Percentiles rank a stretch among this genome's conserved stretches.
Evolutionary conservation across 2,113 vertebrate species (phyloP).

Genomic region (Cathartes aura): DNA sequence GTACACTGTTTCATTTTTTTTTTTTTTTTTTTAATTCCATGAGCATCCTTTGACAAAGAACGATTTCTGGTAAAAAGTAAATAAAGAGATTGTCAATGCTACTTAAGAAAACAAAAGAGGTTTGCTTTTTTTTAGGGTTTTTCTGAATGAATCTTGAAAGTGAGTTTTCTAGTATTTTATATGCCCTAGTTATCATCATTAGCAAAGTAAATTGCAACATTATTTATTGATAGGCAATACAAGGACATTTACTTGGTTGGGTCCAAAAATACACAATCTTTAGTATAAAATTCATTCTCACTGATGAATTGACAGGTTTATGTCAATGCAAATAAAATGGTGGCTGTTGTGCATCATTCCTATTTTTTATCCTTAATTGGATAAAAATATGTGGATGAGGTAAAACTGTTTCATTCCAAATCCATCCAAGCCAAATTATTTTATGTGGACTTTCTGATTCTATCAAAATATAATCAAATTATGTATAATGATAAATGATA

Average conservation of each 20-base stretch:
- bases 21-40: background rate
- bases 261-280: background rate
- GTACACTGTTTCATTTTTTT: background rate
- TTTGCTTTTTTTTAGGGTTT: background rate
- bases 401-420: background rate
- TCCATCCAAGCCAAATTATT: background rate
- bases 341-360: background rate
- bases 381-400: background rate
- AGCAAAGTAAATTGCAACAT: background rate
- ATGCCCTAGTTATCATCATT: background rate
- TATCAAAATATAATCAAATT: background rate
- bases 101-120: background rate
- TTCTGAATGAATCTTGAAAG: background rate
- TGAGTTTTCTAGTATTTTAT: background rate
- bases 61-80: background rate
- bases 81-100: background rate
- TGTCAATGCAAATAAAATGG: background rate
- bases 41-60: background rate
- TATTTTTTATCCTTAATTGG: background rate
- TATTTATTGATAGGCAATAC: background rate
- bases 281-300: background rate
- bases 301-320: background rate
- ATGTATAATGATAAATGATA: background rate
- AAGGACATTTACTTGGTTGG: background rate
- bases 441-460: background rate